phyloP scores from a whole-genome alignment of 2,113 vertebrate species.

The zebrafish (Danio rerio) region DNA sequence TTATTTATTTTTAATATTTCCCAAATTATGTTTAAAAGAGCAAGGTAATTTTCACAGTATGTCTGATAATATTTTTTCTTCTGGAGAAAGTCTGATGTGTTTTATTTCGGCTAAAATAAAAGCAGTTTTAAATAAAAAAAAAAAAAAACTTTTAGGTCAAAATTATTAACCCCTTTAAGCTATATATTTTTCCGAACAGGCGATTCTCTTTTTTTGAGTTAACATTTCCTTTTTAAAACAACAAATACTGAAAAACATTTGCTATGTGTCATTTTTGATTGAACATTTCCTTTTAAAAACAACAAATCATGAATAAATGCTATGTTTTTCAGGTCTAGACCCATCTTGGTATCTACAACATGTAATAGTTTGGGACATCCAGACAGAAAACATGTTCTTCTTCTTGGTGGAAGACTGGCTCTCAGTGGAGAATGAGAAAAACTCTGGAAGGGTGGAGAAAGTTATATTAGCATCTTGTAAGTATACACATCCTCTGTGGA shows the following conservation, averaged over 20 bases:
- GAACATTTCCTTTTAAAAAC: not conserved
- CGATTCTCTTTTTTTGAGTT: too few species aligned
- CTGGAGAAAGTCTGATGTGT: too few species aligned
- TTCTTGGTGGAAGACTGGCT: conserved; percentile 83
- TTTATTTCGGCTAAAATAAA: too few species aligned
- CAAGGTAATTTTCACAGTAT: too few species aligned
- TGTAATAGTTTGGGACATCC: conserved; percentile 80
- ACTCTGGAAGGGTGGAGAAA: conserved; percentile 77
- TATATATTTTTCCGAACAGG: too few species aligned
- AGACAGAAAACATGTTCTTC: conserved; percentile 81
- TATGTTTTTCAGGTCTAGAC: conserved; percentile 71
- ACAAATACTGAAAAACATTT: not conserved
- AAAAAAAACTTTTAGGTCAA: too few species aligned
- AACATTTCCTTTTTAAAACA: not conserved
- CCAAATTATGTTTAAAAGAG: too few species aligned
- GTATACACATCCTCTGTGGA: conserved; percentile 20
- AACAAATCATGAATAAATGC: not conserved
- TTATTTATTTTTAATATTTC: too few species aligned
- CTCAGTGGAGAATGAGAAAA: conserved; percentile 80
- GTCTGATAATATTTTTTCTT: too few species aligned
- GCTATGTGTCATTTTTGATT: not conserved
- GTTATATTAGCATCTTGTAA: conserved; percentile 81
- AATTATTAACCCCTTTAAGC: too few species aligned
- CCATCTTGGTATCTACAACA: conserved; percentile 82
- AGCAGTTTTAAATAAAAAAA: too few species aligned